Evolutionary conservation across 2,888 invertebrate species (phyloP), one percentile per base, ranked within the genome.

Genomic region (Saturnia japonica): DNA sequence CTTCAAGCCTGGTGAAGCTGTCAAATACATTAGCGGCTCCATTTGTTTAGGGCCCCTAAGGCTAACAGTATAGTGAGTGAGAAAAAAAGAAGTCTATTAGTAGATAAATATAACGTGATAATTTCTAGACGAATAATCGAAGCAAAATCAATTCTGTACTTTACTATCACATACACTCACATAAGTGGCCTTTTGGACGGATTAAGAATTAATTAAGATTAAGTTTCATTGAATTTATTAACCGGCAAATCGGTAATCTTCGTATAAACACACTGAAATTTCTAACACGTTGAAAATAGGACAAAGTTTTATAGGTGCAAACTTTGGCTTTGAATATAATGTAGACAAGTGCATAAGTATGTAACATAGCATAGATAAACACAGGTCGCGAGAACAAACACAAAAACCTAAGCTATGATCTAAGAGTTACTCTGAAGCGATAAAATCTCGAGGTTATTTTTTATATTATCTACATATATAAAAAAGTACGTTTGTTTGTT

Each of bases 371-470:
- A 8, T 54, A 57, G 25, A 57, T 57, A 57, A 57, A 57, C 57
- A 57, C 22, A 57, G 57, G 12, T 57, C 57, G 25, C 57, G 2
- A 28, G 57, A 57, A 25, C 57, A 57, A 57, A 57, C 57, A 57
- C 57, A 25, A 57, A 54, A 57, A 57, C 57, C 25, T 25, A 57
- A 11, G 57, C 25, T 57, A 25, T 57, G 57, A 57, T 25, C 57
- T 57, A 57, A 57, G 25, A 57, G 57, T 57, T 57, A 57, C 57
- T 57, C 25, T 25, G 25, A 57, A 25, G 57, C 25, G 57, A 57
- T 57, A 57, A 57, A 57, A 19, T 57, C 9, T 25, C 57, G 57
- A 57, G 57, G 57, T 57, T 57, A 57, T 57, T 57, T 57, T 57
- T 57, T 57, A 57, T 57, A 25, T 25, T 14, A 1, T 25, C 25